phyloP scores from a whole-genome alignment of 1,140 invertebrate genomes.

The Dendroctonus valens region DNA sequence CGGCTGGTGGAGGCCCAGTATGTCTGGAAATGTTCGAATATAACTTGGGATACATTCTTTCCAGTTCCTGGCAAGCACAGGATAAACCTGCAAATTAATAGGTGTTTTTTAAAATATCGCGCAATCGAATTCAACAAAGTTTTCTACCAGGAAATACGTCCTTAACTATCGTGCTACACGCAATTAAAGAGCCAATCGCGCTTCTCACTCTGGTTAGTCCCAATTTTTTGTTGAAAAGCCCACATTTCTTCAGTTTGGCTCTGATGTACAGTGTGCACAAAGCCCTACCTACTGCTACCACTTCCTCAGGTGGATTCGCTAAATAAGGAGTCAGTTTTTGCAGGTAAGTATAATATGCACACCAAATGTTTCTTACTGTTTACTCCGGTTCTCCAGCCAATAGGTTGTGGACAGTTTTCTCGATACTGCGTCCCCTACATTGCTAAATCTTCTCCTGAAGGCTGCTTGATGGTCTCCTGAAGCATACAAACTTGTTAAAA shows the following conservation, averaged over 20 bases:
- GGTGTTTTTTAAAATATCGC: neutral
- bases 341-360: neutral
- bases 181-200: slow-evolving; percentile 53
- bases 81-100: slow-evolving; percentile 49
- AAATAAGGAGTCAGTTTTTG: neutral
- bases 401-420: slow-evolving; percentile 69
- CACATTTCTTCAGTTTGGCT: slow-evolving; percentile 61
- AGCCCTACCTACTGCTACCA: slow-evolving; percentile 56
- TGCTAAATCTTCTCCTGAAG: slow-evolving; percentile 59
- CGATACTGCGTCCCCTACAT: slow-evolving; percentile 68
- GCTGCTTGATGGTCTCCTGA: slow-evolving; percentile 19
- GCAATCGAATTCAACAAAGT: slow-evolving; percentile 1
- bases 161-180: slow-evolving; percentile 30
- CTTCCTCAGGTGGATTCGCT: slow-evolving; percentile 56
- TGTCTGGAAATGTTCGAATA: slow-evolving; percentile 62
- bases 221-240: slow-evolving; percentile 67
- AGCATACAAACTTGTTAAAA: neutral
- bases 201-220: slow-evolving; percentile 66
- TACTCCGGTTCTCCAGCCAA: slow-evolving; percentile 61
- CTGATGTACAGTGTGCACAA: slow-evolving; percentile 68
- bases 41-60: slow-evolving; percentile 65
- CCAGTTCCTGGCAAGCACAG: slow-evolving; percentile 61
- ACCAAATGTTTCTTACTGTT: slow-evolving; percentile 9
- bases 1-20: slow-evolving; percentile 51
- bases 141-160: slow-evolving; percentile 37